Base-by-base conservation (phyloP, 2,797 vertebrate species). In the Orestias chungarensis region DNA sequence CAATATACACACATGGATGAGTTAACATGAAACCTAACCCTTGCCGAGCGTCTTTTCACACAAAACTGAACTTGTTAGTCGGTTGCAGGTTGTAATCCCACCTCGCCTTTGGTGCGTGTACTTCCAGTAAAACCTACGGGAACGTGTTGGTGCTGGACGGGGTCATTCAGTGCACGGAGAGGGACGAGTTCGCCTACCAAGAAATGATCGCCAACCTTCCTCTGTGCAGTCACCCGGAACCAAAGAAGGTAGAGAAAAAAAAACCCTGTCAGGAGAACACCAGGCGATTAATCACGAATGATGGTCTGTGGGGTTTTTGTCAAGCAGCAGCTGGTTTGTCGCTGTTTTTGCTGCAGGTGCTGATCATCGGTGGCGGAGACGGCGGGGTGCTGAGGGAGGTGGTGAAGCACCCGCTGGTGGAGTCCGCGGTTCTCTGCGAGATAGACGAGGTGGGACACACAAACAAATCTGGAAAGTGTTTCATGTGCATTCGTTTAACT, bases 131-230 rank as follows among this genome's bases (percentile, higher is more conserved):
- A 93, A 97, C 96, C 11, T 99, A 99, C 59, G 97, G 98, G 23
- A 99, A 99, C 55, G 97, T 99, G 50, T 86, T 99, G 86, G 95
- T 99, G 75, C 89, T 99, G 87, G 98, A 99, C 76, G 97, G 98
- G n/a, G 96, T 99, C 74, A 99, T 99, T 88, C 98, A 99, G 86
- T 99, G 97, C 91, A 99, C 98, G 0, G 97, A 99, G 88, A 93
- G 98, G 43, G 98, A 99, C 57, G 97, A 99, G 88, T 99, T 99
- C 88, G 97, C 97, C 46, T 99, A 99, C 87, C 98, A 99, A 76
- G 98, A 99, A 90, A 99, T 98, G 97, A 99, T 99, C 11, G 97
- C 97, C 79, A 97, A 98, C 92, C 95, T 99, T 47, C 96, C 97
- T 0, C 87, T 99, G 55, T 97, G 94, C 93, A 96, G 96, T 90